These are phyloP conservation scores for Hirundo rustica DNA, from an alignment of 2,797 vertebrate genomes.

Conservation along the genomic window DNA sequence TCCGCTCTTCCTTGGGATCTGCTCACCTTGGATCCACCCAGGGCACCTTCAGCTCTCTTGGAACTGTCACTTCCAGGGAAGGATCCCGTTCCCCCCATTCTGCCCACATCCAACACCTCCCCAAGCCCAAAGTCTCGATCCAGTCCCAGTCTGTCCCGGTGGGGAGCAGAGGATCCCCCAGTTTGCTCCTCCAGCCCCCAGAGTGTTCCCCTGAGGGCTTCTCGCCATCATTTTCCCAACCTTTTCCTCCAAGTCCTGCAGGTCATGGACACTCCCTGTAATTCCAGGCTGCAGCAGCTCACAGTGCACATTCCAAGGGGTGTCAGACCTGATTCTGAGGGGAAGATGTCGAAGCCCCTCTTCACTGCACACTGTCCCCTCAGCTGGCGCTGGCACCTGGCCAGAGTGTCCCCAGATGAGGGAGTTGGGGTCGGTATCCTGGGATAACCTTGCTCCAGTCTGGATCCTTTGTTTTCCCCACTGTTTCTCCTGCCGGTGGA, in stretches of 20 bases:
- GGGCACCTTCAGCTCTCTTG: not conserved
- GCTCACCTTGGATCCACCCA: not conserved
- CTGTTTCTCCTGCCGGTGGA: not conserved
- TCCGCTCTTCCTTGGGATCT: not conserved
- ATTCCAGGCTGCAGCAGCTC: not conserved
- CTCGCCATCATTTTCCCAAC: not conserved
- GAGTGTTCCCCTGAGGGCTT: not conserved
- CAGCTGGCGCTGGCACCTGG: not conserved
- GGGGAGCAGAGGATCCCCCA: not conserved
- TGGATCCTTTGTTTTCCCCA: not conserved
- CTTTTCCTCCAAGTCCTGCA: not conserved
- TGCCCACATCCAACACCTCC: not conserved
- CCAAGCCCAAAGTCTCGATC: not conserved
- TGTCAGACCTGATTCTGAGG: not conserved
- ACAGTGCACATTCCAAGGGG: accelerated
- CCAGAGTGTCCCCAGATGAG: not conserved
- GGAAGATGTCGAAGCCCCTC: not conserved
- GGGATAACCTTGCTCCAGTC: not conserved
- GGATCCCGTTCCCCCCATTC: not conserved
- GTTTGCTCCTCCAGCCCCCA: not conserved
- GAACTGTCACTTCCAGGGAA: not conserved
- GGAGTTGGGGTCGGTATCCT: accelerated
- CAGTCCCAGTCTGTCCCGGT: not conserved
- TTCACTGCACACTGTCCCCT: not conserved
- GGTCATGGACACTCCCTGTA: not conserved